Base-by-base conservation (phyloP, 1,140 invertebrate species). In the Ceratosolen fusciceps region DNA sequence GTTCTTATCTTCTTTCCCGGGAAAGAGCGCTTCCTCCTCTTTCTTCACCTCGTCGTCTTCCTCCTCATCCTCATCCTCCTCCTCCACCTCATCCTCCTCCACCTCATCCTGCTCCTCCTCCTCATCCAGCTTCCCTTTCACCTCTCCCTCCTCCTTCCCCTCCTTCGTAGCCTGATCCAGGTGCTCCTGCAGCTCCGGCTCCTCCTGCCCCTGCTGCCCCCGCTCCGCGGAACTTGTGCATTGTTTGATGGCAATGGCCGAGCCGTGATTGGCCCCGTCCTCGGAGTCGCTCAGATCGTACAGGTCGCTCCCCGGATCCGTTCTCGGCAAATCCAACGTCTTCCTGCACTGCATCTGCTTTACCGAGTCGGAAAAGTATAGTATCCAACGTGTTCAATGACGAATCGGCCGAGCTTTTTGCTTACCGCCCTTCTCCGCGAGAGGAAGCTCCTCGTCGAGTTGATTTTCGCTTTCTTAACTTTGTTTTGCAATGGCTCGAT, bases 231-330 rank as follows among this genome's bases (percentile, higher is more conserved):
- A 77, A 43, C 52, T 77, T 43, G 74, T 81, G 5, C 37, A 21
- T 29, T n/a, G n/a, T n/a, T 77, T 72, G 19, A 34, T 34, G 8
- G 72, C 67, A 2, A 26, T 21, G 16, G 65, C 43, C 5, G 67
- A 80, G 1, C 47, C 43, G 21, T 37, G 16, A 7, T 67, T 56
- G 8, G 1, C 83, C 81, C 92, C 91, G 49, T 92, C 91, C 9
- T 88, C 90, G 10, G 90, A 92, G 24, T 91, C 91, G 43, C 87
- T 90, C 65, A 88, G 74, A 34, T 89, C 88, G 76, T 81, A 89
- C 75, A 92, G 83, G 82, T 92, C 91, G n/a, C 91, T 92, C 1
- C 91, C 91, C 0, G 91, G 91, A 85, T 92, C 91, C 1, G 91
- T 90, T 9, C 90, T 91, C 37, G 91, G 91, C 73, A 92, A 83